Evolutionary conservation across 2,797 vertebrate species (phyloP).

Genomic region (Coracias cyanogaster): DNA sequence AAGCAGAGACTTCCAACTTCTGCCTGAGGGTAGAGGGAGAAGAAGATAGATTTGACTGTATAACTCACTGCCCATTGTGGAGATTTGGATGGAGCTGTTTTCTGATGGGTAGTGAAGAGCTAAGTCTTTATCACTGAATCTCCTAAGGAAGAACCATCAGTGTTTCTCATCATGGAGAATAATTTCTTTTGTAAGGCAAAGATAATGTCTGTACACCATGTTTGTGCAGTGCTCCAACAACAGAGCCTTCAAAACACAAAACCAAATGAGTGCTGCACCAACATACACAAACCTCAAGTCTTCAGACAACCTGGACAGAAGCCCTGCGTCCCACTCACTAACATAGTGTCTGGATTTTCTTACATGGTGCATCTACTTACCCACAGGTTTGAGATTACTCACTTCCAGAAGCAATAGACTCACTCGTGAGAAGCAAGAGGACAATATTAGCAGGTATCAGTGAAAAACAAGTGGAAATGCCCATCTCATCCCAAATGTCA

Average conservation of each 20-base stretch:
- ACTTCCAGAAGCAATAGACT: neutral
- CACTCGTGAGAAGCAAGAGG: neutral
- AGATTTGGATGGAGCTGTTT: neutral
- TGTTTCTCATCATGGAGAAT: neutral
- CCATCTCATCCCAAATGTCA: neutral
- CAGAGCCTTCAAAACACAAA: neutral
- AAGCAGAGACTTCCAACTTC: neutral
- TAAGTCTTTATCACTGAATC: neutral
- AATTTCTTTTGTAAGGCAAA: neutral
- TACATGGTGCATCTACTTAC: neutral
- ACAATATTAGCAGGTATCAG: neutral
- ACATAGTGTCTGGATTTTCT: neutral
- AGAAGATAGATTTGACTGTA: neutral
- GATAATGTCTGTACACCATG: neutral
- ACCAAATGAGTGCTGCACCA: neutral
- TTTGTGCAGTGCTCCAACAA: neutral
- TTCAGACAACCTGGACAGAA: neutral
- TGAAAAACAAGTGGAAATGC: neutral
- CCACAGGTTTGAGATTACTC: neutral
- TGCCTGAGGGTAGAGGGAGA: neutral
- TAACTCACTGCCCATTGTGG: neutral
- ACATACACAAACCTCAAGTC: neutral
- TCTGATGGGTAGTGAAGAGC: neutral
- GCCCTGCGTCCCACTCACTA: neutral
- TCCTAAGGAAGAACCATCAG: neutral